These are phyloP conservation scores for Saccostrea glomerata DNA, from an alignment of 1,140 invertebrate species.

Conservation along the genomic window DNA sequence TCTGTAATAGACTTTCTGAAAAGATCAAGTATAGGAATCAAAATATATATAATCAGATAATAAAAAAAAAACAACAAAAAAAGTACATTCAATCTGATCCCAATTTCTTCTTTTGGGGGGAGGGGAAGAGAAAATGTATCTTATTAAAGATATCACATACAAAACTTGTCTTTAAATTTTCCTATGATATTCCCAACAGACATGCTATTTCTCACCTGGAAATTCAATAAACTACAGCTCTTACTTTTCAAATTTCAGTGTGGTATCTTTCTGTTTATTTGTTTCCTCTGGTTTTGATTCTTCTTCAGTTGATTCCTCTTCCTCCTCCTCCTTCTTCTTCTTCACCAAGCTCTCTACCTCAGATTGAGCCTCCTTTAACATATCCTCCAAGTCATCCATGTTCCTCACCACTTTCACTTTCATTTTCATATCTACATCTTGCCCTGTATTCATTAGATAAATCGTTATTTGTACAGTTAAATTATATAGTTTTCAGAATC, in stretches of 20 bases:
- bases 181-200: too few relatives aligned
- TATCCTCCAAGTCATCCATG: conserved; percentile 56
- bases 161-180: too few relatives aligned
- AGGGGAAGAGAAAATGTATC: too few relatives aligned
- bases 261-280: conserved; percentile 27
- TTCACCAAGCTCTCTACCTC: conserved; percentile 46
- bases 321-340: conserved; percentile 43
- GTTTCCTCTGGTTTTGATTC: conserved; percentile 22
- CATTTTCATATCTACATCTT: conserved; percentile 46
- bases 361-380: conserved; percentile 56
- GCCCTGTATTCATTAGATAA: not conserved
- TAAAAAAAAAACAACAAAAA: too few relatives aligned
- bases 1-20: conserved; percentile 5
- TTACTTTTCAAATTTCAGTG: conserved; percentile 47
- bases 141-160: too few relatives aligned
- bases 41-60: too few relatives aligned
- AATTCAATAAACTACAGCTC: not conserved
- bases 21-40: not conserved
- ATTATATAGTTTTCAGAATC: not conserved
- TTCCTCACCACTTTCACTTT: conserved; percentile 50
- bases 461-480: not conserved
- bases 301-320: conserved; percentile 38
- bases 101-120: too few relatives aligned
- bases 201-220: too few relatives aligned
- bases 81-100: too few relatives aligned